Base-by-base conservation (phyloP, 2,797 vertebrate genomes). In the Gephyroberyx darwinii region DNA sequence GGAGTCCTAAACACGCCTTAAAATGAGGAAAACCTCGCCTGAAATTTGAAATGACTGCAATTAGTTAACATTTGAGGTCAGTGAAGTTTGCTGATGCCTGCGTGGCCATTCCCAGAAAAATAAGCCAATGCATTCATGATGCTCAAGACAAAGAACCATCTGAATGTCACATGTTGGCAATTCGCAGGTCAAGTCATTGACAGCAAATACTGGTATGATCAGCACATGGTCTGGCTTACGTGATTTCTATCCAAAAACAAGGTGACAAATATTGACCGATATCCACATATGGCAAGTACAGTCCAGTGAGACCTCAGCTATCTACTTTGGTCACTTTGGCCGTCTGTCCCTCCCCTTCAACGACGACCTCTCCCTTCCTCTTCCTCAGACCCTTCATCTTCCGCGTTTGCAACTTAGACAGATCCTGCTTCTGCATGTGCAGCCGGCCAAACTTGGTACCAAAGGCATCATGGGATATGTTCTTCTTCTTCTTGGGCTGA, bases 391-490 rank as follows among this genome's bases (percentile, higher is more conserved):
- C 97, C 89, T 96, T 99, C 95, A 98, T 94, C 90, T 98, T 99
- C 0, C 97, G 93, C 0, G 97, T 99, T 43, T 94, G 96, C 17
- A 99, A 87, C 88, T 98, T 98, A 83, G 91, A 82, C 47, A 99
- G 92, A 78, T 99, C 94, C 88, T 99, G 98, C 76, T 96, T 98
- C 92, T 99, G 96, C 97, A 98, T 99, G 86, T 99, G 98, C 69
- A 99, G 94, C 9, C 94, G 95, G 55, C 97, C 97, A 0, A 96
- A 96, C 81, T 93, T 96, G 65, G 96, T 96, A 33, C 98, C 98
- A 51, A 99, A 96, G 33, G 82, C 90, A 81, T 99, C 93, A 0
- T 95, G 96, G 77, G 97, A 99, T 66, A 98, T 90, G 79, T 99
- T 99, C 93, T 99, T 99, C 91, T 96, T 98, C 91, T 97, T 98